Conservation (phyloP, 35 echinoderm and acorn worm genomes). For the Nesometra sesokonis region DNA sequence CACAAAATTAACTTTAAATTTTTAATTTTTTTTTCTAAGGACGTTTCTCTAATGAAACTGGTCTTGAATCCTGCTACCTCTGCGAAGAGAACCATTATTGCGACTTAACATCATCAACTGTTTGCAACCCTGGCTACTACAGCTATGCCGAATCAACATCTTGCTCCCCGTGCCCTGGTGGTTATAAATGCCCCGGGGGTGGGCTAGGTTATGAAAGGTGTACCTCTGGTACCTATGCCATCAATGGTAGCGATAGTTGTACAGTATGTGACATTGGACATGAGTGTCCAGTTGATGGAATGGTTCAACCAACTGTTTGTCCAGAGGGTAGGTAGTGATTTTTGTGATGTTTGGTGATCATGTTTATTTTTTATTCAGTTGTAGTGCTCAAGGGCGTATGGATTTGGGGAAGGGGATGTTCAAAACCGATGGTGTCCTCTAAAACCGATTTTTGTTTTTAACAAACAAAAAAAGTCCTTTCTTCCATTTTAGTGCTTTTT, state of each 20-base stretch:
- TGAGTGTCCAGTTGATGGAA: conserved; percentile 46
- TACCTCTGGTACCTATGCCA: conserved; percentile 37
- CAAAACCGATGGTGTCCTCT: too few species aligned
- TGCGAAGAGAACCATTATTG: conserved; percentile 70
- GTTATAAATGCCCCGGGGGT: conserved; percentile 37
- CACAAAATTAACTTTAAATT: too few species aligned
- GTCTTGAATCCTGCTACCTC: conserved; percentile 18
- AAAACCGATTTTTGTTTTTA: too few species aligned
- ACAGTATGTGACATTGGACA: conserved; percentile 46
- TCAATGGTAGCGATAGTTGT: conserved; percentile 59
- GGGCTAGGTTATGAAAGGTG: conserved; percentile 13
- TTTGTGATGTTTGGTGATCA: too few species aligned
- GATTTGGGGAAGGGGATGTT: too few species aligned
- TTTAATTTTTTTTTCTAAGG: neutral
- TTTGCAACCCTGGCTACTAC: conserved; percentile 60
- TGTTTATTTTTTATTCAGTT: too few species aligned
- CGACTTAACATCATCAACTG: conserved; percentile 10
- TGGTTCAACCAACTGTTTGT: conserved; percentile 34
- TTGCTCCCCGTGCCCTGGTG: conserved; percentile 59
- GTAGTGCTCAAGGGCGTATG: too few species aligned
- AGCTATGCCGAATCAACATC: conserved; percentile 50
- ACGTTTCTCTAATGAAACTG: neutral
- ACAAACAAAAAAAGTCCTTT: too few species aligned
- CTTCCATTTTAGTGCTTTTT: too few species aligned
- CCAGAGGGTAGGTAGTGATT: conserved; percentile 12